Evolutionary conservation across 2,797 vertebrate genomes (phyloP), one percentile per base, ranked within the genome.

Genomic region (Takifugu rubripes): DNA sequence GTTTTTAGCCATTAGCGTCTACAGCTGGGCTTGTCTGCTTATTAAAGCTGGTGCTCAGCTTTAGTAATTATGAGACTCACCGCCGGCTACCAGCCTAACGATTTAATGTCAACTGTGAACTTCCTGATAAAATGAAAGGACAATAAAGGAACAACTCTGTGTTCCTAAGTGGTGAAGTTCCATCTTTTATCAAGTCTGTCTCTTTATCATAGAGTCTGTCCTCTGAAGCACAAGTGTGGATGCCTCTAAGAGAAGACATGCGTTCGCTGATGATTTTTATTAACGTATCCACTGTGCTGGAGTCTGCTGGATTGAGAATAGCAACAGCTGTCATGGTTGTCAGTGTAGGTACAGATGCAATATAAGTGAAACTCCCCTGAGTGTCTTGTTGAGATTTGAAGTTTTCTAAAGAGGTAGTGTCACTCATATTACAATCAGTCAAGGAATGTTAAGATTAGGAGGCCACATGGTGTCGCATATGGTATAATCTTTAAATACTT

Each of bases 1-100:
- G 88, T 87, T 87, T 78, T 59, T 47, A 74, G 67, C 71, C 68
- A 59, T 85, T 68, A 77, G 71, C 74, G 87, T 62, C 68, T 69
- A 75, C 83, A 78, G 75, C 80, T 80, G 81, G 52, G 56, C 51
- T 59, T 44, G 76, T 74, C 66, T 81, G 72, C 79, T 84, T 72
- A 85, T 86, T 90, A 86, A 79, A 76, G 61, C 71, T 52, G 59
- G 52, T 64, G 70, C 45, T 31, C 36, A 53, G 40, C 54, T 64
- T 9, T 44, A 24, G 55, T 60, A 64, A 66, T 71, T 68, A 70
- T 56, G 60, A 51, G 55, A 55, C 40, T 31, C 12, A 43, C 16
- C 33, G 4, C n/a, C 10, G 57, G 25, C 17, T 10, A 48, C 46
- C 17, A 2, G 10, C 17, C 36, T 14, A 40, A 40, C 36, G 36